Conservation (phyloP, 2,797 vertebrate genomes). For the Cephalopachus bancanus region DNA sequence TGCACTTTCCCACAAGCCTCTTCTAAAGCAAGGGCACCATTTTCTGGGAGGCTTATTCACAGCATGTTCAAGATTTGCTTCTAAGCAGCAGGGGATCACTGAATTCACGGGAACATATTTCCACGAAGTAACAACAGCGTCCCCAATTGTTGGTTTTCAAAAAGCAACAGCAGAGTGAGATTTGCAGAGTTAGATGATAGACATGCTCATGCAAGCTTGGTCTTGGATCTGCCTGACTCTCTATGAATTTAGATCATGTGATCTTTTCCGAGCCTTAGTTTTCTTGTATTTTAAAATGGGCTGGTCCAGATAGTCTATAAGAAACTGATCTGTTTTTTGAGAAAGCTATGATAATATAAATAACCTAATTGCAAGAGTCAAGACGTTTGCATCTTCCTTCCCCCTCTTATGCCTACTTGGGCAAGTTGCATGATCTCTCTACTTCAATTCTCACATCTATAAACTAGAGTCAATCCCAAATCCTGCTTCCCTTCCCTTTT, state of each 20-base stretch:
- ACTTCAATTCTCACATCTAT: not conserved
- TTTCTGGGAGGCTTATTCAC: not conserved
- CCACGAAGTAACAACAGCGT: not conserved
- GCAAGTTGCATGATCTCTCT: not conserved
- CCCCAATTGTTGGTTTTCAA: not conserved
- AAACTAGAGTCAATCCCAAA: not conserved
- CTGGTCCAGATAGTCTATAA: not conserved
- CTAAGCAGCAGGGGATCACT: not conserved
- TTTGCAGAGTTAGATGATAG: not conserved
- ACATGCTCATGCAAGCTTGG: not conserved
- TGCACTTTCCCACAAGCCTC: not conserved
- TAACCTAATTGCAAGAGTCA: not conserved
- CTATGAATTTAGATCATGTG: not conserved
- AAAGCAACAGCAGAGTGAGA: not conserved
- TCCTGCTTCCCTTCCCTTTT: not conserved
- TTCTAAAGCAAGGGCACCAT: not conserved
- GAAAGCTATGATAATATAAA: not conserved
- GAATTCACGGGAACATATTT: constrained; percentile 38
- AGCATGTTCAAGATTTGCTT: not conserved
- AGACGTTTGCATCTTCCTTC: not conserved
- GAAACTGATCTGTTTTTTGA: not conserved
- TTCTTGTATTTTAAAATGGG: constrained; percentile 1
- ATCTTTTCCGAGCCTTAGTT: not conserved
- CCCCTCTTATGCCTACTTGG: not conserved
- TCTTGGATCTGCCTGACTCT: not conserved